Base-by-base conservation (phyloP, 1,140 invertebrate genomes). In the Spodoptera litura region DNA sequence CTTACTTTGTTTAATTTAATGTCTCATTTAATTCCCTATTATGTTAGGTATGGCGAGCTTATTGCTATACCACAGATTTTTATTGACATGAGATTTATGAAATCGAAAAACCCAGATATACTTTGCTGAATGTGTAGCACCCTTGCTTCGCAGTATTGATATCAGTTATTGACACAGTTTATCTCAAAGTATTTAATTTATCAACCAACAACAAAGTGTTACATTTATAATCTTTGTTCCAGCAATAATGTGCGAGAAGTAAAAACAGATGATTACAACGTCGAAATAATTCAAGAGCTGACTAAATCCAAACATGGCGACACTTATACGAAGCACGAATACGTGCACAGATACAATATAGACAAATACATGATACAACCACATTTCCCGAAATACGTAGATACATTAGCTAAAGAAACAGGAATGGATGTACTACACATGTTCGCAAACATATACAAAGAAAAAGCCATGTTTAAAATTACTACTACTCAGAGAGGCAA, bases 381-480 rank as follows among this genome's bases (percentile, higher is more conserved):
- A 4, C 51, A 79, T 62, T 83, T 83, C 49, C 80, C 78, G 0
- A 83, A 78, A 66, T 83, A 81, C 31, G 77, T 83, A 13, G 75
- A 80, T 25, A 80, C 58, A 31, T 53, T 84, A n/a, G 78, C 82
- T 4, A 79, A 84, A 38, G 73, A 84, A 27, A 78, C 74, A 0
- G n/a, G 49, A 4, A 58, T 58, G 35, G 66, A 81, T 13, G 66
- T 79, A 2, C 62, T 78, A 3, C 44, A 80, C 9, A 84, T 84
- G 82, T 73, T 84, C n/a, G 75, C 74, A 11, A 79, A 81, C 31
- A 53, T 84, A 8, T 84, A 84, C 13, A 72, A 56, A 9, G 82
- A 81, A 13, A 81, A 80, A 61, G 75, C 78, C 4, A 84, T 84
- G 82, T 81, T 84, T 38, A 84, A 81, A 81, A 71, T 84, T 55